These are phyloP conservation scores for Toxonevra muliebris DNA, from an alignment of 2,888 invertebrate genomes.

Conservation along the genomic window DNA sequence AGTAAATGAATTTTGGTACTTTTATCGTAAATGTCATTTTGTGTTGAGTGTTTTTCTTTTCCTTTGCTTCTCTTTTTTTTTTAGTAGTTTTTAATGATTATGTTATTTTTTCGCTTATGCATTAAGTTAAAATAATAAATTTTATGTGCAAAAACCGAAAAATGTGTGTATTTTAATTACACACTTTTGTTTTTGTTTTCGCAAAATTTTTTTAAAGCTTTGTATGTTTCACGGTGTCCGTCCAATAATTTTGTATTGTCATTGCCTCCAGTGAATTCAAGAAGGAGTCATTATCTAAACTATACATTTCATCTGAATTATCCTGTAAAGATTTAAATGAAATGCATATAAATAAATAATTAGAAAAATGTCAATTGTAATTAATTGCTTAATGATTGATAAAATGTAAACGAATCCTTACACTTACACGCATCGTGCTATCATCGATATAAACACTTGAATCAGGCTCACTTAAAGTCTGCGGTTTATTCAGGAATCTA, in stretches of 20 bases:
- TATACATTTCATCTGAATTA: constrained; percentile 93
- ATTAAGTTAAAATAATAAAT: too few species aligned
- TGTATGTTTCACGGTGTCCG: constrained; percentile 89
- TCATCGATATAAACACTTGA: constrained; percentile 89
- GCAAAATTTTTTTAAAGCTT: constrained; percentile 71
- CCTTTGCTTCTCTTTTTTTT: constrained; percentile 2
- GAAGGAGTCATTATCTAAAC: constrained; percentile 92
- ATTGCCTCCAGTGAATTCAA: constrained; percentile 91
- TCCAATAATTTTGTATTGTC: constrained; percentile 95
- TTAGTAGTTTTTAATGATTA: constrained; percentile 12
- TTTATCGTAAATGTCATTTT: constrained; percentile 22
- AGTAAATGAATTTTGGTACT: constrained; percentile 12
- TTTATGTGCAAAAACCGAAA: too few species aligned
- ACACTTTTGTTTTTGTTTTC: neutral
- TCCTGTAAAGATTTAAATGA: constrained; percentile 69
- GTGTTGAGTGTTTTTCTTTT: neutral
- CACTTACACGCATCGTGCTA: constrained; percentile 81
- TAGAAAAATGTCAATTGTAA: neutral
- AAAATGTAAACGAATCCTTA: constrained; percentile 60
- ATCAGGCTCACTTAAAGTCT: constrained; percentile 85
- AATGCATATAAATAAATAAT: neutral
- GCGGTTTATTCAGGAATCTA: constrained; percentile 82
- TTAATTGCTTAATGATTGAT: neutral
- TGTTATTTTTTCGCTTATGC: neutral
- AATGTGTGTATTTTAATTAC: too few species aligned